Base-by-base conservation (phyloP, 2,113 vertebrate species). In the Percopsis transmontana region DNA sequence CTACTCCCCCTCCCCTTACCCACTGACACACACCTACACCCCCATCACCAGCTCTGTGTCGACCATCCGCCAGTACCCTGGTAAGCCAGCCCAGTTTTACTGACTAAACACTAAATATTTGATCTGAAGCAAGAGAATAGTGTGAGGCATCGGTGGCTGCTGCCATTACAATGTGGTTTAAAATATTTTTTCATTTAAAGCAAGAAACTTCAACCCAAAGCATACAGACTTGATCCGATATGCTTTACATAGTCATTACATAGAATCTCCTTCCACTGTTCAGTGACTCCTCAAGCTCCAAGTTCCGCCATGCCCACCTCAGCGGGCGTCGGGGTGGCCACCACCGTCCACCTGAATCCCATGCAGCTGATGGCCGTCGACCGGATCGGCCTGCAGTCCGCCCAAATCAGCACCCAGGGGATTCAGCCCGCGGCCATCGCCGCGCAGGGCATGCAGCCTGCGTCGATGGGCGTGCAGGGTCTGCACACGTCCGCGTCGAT, bases 331-430 rank as follows among this genome's bases (percentile, higher is more conserved):
- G 95, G 96, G 0, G 95, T 99, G 72, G 96, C 97, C 3, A 96
- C 97, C 54, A 96, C 97, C 0, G 96, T 99, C 59, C 97, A 98
- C 85, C 91, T 98, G 16, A 99, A 98, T 77, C 95, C 92, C 86
- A 98, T 99, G 97, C 97, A 98, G 89, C 87, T 99, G 84, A 99
- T 99, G 96, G 94, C 96, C 0, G 96, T 99, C 0, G 97, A 98
- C 23, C 95, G 97, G 65, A 96, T 99, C 47, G 95, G 95, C 24
- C 94, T 97, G 58, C 95, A 96, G 33, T 95, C 97, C 0, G 92
- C 96, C 0, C 96, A 97, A 21, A 95, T 99, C 89, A 87, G 93
- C 14, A 92, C 95, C 0, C 97, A 98, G 59, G 96, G 96, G 1
- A 96, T 98, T 64, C 97, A 98, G 84, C 93, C 95, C 0, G 88